phyloP scores from a whole-genome alignment of 2,888 invertebrate species.

The Cheilosia grossa region DNA sequence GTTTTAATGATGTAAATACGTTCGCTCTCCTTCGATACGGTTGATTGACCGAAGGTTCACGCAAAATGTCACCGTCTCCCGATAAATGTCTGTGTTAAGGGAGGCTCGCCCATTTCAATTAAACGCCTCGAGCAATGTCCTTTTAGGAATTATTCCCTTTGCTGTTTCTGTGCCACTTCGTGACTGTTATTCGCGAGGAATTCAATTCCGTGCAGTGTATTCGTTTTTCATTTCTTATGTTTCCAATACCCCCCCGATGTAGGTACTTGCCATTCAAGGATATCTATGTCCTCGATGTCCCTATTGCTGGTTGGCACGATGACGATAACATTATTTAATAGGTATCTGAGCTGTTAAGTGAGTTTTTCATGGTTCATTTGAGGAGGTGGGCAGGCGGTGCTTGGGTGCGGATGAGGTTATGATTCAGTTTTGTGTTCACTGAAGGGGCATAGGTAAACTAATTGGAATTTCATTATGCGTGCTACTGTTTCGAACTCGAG shows the following conservation, averaged over 20 bases:
- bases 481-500: conserved; percentile 39
- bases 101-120: conserved; percentile 60
- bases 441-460: conserved; percentile 58
- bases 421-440: conserved; percentile 31
- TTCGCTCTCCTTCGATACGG: not conserved
- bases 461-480: conserved; percentile 67
- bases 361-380: conserved; percentile 69
- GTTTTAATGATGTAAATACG: conserved; percentile 39
- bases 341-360: conserved; percentile 70
- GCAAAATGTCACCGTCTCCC: conserved; percentile 42
- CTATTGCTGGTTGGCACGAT: conserved; percentile 73
- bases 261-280: conserved; percentile 60
- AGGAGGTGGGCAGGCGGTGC: conserved; percentile 9
- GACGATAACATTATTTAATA: conserved; percentile 74
- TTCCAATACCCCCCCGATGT: conserved; percentile 14
- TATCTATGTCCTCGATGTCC: conserved; percentile 69
- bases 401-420: not conserved
- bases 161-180: conserved; percentile 64
- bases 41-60: conserved; percentile 53
- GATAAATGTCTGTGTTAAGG: conserved; percentile 57
- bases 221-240: conserved; percentile 28
- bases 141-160: conserved; percentile 58
- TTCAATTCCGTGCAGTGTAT: conserved; percentile 67
- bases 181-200: conserved; percentile 68
- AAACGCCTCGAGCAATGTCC: conserved; percentile 68